Conservation (phyloP, 2,797 vertebrate genomes). For the Peromyscus nudipes region DNA sequence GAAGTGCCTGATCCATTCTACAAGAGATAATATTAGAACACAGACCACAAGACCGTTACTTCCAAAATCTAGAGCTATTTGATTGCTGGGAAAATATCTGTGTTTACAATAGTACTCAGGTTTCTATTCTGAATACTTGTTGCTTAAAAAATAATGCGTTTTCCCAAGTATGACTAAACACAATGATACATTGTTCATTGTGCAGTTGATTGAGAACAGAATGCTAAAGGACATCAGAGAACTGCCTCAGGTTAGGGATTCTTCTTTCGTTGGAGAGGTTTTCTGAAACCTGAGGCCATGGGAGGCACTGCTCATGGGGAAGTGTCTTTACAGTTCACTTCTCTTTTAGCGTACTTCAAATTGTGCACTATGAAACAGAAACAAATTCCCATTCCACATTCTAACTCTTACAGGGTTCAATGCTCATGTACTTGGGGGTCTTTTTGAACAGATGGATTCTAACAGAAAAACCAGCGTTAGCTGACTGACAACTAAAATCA, state of each 20-base stretch:
- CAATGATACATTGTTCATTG: background rate
- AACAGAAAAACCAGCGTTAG: background rate
- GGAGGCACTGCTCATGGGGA: background rate
- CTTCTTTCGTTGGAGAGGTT: background rate
- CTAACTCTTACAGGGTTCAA: background rate
- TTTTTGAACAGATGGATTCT: background rate
- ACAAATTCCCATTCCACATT: background rate
- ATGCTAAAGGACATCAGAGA: background rate
- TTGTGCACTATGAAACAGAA: background rate
- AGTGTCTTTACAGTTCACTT: background rate
- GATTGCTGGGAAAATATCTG: background rate
- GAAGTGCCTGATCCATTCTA: background rate
- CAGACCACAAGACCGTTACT: background rate
- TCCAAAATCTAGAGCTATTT: background rate
- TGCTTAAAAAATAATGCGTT: background rate
- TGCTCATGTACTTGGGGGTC: background rate
- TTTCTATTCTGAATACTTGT: background rate
- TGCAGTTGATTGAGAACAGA: background rate
- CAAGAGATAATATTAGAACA: background rate
- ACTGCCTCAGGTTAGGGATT: background rate
- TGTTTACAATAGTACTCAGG: background rate
- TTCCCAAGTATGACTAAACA: background rate
- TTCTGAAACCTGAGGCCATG: background rate
- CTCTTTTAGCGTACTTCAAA: background rate
- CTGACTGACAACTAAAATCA: background rate